Conservation (phyloP, 35 echinoderm and acorn worm species). For the Nesometra sesokonis region DNA sequence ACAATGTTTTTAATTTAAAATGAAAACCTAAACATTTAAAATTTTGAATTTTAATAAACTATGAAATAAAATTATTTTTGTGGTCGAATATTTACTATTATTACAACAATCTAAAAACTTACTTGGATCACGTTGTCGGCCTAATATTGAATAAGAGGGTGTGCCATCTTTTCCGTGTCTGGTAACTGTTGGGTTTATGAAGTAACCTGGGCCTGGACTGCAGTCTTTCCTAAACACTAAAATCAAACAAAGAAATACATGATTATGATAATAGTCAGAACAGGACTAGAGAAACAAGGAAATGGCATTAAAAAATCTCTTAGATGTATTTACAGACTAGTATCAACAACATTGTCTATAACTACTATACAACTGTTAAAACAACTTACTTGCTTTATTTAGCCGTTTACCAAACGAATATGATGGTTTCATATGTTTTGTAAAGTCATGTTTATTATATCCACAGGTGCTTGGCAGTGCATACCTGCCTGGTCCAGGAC, state of each 20-base stretch:
- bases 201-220: slow-evolving; percentile 84
- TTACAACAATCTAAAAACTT: too few species aligned
- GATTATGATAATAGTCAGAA: too few species aligned
- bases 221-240: slow-evolving; percentile 90
- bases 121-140: slow-evolving; percentile 94
- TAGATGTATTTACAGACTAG: too few species aligned
- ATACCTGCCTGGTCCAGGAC: slow-evolving; percentile 95
- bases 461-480: slow-evolving; percentile 78
- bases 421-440: slow-evolving; percentile 97
- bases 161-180: slow-evolving; percentile 90
- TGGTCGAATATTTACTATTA: too few species aligned
- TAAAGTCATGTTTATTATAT: slow-evolving; percentile 63
- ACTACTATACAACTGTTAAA: too few species aligned
- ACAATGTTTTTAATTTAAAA: too few species aligned
- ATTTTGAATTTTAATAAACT: too few species aligned
- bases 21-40: too few species aligned
- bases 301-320: too few species aligned
- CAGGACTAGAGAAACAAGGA: too few species aligned
- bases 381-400: slow-evolving; percentile 73
- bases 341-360: too few species aligned
- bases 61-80: too few species aligned
- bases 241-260: slow-evolving; percentile 12
- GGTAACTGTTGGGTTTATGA: slow-evolving; percentile 54
- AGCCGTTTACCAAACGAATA: slow-evolving; percentile 79
- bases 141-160: slow-evolving; percentile 89